Evolutionary conservation across 2,113 vertebrate genomes (phyloP).

Genomic region (Synchiropus splendidus): DNA sequence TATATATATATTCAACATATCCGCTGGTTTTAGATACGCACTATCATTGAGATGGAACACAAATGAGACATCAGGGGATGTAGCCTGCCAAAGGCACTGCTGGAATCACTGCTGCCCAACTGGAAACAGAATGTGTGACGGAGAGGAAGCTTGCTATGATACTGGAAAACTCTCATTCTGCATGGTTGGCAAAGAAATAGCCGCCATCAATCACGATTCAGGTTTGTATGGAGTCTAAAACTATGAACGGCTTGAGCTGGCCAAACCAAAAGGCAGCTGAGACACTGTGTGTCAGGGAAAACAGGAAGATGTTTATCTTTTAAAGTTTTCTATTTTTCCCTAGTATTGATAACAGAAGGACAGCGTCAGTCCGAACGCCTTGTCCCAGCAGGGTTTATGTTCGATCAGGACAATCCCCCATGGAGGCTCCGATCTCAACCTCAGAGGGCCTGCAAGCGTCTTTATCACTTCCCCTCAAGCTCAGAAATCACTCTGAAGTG

Average conservation of each 20-base stretch:
- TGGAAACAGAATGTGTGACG: conserved; percentile 25
- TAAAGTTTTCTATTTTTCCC: conserved; percentile 7
- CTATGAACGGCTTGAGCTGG: conserved; percentile 23
- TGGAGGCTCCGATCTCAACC: conserved; percentile 44
- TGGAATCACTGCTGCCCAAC: conserved; percentile 55
- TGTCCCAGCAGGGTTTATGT: conserved; percentile 37
- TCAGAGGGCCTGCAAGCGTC: conserved; percentile 31
- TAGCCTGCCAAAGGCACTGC: conserved; percentile 47
- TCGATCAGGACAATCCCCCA: conserved; percentile 45
- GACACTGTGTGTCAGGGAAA: too few species aligned
- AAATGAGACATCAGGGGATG: conserved; percentile 41
- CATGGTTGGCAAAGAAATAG: conserved; percentile 37
- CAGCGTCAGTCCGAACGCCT: too few species aligned
- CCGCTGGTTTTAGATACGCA: conserved; percentile 15
- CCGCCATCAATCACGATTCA: conserved; percentile 43
- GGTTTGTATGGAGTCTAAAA: conserved; percentile 19
- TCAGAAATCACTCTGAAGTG: conserved; percentile 49
- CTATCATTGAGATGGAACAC: conserved; percentile 26
- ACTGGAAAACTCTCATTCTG: conserved; percentile 47
- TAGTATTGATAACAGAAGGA: conserved; percentile 20
- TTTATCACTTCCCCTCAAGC: conserved; percentile 51
- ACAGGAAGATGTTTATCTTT: too few species aligned
- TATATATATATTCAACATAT: conserved; percentile 5
- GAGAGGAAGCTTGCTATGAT: conserved; percentile 42
- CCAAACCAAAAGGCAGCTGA: not conserved